phyloP scores from a whole-genome alignment of 1,140 invertebrate genomes.

The Anoplophora glabripennis region DNA sequence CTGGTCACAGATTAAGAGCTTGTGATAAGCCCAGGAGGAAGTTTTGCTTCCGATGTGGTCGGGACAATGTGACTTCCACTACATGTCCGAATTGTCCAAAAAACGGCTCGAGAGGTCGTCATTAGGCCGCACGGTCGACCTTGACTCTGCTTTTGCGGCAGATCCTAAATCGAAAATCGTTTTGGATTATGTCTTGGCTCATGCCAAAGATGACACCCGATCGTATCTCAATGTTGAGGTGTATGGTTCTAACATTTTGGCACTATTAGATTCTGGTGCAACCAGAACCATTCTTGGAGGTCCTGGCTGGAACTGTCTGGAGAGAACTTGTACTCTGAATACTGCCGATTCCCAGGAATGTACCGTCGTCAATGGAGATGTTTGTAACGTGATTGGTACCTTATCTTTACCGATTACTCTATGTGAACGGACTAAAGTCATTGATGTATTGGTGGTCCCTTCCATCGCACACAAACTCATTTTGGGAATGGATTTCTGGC shows the following conservation, averaged over 20 bases:
- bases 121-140: neutral
- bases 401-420: constrained; percentile 2
- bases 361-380: constrained; percentile 20
- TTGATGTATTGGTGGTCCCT: neutral
- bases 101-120: constrained; percentile 2
- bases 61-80: neutral
- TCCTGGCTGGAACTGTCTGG: neutral
- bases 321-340: neutral
- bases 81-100: neutral
- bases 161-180: constrained; percentile 3
- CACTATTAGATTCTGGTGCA: constrained; percentile 13
- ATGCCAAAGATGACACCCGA: neutral
- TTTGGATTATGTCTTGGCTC: constrained; percentile 10
- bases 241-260: constrained; percentile 6
- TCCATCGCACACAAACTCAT: neutral
- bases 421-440: neutral
- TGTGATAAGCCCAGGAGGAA: neutral
- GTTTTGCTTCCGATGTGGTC: neutral
- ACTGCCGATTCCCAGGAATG: neutral
- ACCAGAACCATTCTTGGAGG: neutral
- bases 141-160: neutral
- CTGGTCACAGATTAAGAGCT: neutral
- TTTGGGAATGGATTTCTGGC: neutral
- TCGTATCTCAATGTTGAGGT: constrained; percentile 17
- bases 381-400: constrained; percentile 3